These are phyloP conservation scores for Lycaon pictus DNA, from an alignment of 2,113 vertebrate genomes.

Conservation along the genomic window DNA sequence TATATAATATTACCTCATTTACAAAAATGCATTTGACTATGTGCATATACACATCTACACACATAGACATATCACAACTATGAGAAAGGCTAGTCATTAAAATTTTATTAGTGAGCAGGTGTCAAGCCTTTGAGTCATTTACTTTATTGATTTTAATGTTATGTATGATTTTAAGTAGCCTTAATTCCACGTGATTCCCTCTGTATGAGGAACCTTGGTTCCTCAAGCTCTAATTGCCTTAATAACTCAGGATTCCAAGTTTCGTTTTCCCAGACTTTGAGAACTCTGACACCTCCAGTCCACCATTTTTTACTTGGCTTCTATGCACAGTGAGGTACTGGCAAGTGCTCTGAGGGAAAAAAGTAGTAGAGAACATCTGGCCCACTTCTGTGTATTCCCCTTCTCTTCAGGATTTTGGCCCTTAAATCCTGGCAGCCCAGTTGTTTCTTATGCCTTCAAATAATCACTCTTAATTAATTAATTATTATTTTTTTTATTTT, in stretches of 20 bases:
- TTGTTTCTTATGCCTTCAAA: neutral
- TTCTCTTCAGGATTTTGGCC: neutral
- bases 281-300: neutral
- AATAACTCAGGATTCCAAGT: neutral
- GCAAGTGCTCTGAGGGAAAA: neutral
- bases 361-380: neutral
- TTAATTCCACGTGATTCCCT: neutral
- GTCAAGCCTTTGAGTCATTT: neutral
- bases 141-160: neutral
- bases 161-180: neutral
- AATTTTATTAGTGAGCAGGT: neutral
- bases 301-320: neutral
- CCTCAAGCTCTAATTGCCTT: neutral
- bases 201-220: neutral
- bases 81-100: neutral
- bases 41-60: neutral
- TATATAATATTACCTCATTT: neutral
- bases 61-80: neutral
- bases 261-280: neutral
- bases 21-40: neutral
- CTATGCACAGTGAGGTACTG: neutral
- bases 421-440: no score
- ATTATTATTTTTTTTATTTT: no score
- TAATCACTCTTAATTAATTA: neutral
- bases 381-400: neutral